Base-by-base conservation (phyloP, 2,113 vertebrate genomes). In the Silurus meridionalis region DNA sequence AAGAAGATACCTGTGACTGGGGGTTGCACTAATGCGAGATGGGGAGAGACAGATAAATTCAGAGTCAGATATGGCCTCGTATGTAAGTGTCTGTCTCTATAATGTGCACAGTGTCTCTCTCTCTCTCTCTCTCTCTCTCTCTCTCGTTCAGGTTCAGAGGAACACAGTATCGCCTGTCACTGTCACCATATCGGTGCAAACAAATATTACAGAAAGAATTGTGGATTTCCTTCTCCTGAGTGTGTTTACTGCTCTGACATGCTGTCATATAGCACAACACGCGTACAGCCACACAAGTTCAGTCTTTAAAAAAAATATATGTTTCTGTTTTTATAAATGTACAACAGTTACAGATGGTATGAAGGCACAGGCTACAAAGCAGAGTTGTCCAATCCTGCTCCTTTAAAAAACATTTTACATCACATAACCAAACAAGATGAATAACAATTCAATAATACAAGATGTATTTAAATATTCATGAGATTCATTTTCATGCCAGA, bases 81-180 rank as follows among this genome's bases (percentile, higher is more conserved):
- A 88, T 88, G 84, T 86, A 89, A 87, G 84, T 87, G 90, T 90
- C 89, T 77, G 66, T 77, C 88, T 79, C 75, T 85, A 88, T 90
- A 91, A 90, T 86, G 71, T 57, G 60, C 37, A 72, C 77, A 21
- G 53, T 55, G 6, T 66, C n/a, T 48, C 17, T 46, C 80, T 53
- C 48, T 85, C 28, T 72, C 72, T 60, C 81, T 82, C 74, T 86
- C 46, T 52, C 23, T 78, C 72, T 23, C 58, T 57, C 80, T 50
- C n/a, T 50, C 74, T 75, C 13, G 25, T 13, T 78, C 50, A 28
- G 50, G 53, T 81, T 72, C 88, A 87, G 83, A 55, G 37, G 60
- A 77, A 82, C 85, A 79, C 46, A 28, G 53, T 84, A 77, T 90
- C 84, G 69, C 75, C 85, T 64, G 87, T 90, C 87, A 85, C 74